Percentiles rank a stretch among this genome's conserved stretches.
Evolutionary conservation across 2,113 vertebrate genomes (phyloP).

Genomic region (Gymnorhina tibicen): DNA sequence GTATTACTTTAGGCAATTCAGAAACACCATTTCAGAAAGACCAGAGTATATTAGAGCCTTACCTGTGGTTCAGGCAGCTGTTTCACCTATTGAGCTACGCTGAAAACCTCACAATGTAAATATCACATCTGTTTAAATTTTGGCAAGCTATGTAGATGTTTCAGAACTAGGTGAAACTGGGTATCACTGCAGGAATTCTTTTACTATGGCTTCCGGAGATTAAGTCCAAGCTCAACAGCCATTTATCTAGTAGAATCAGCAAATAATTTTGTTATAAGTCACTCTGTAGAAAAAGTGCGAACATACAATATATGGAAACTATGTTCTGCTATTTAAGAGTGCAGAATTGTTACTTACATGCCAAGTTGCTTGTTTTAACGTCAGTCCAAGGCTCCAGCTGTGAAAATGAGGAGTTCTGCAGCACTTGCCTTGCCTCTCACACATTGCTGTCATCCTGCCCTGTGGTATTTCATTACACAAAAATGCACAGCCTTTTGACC

Average conservation of each 20-base stretch:
- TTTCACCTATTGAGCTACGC: not conserved
- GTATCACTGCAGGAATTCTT: not conserved
- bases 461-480: not conserved
- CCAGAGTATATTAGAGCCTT: not conserved
- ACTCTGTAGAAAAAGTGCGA: not conserved
- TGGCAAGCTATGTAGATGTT: constrained; percentile 12
- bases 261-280: not conserved
- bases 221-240: not conserved
- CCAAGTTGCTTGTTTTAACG: not conserved
- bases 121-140: constrained; percentile 26
- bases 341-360: not conserved
- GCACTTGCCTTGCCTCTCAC: not conserved
- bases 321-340: not conserved
- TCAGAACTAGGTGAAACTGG: not conserved
- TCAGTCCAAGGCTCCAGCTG: not conserved
- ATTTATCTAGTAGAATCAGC: not conserved
- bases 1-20: not conserved
- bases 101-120: constrained; percentile 31
- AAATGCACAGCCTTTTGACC: not conserved
- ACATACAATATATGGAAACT: not conserved
- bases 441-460: not conserved
- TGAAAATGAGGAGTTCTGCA: not conserved
- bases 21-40: not conserved
- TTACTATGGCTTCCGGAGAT: not conserved
- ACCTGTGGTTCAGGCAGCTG: not conserved